A percentile compares a stretch with the other conserved stretches of the same genome.
Conservation (phyloP, 1,140 invertebrate genomes). For the Lycorma delicatula region DNA sequence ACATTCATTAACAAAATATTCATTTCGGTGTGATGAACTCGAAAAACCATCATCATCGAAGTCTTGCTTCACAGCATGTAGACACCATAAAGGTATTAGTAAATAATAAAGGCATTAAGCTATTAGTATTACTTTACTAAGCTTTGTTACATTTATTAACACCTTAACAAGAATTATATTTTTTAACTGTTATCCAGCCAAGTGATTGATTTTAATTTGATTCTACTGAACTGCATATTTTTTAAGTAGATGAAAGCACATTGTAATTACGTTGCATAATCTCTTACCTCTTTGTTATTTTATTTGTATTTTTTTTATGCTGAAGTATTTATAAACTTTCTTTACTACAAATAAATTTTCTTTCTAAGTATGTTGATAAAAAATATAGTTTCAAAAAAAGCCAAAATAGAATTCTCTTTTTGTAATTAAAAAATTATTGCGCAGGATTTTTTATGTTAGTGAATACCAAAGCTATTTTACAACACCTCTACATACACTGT, state of each 20-base stretch:
- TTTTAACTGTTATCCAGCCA: background rate
- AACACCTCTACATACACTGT: too few relatives aligned
- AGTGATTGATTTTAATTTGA: background rate
- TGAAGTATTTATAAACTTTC: too few relatives aligned
- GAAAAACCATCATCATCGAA: constrained; percentile 22
- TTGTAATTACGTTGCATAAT: background rate
- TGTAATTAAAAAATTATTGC: too few relatives aligned
- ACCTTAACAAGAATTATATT: background rate
- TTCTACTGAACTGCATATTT: background rate
- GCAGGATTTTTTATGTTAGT: too few relatives aligned
- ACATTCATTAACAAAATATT: constrained; percentile 8
- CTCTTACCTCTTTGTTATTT: too few relatives aligned
- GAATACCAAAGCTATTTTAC: too few relatives aligned
- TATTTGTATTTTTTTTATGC: too few relatives aligned
- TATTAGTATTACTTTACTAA: background rate
- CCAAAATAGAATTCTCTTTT: too few relatives aligned
- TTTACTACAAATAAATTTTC: too few relatives aligned
- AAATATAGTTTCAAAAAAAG: too few relatives aligned
- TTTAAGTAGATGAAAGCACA: background rate
- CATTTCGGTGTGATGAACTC: constrained; percentile 13
- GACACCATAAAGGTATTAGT: constrained; percentile 29
- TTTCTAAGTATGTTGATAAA: too few relatives aligned
- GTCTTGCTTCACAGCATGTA: constrained; percentile 25
- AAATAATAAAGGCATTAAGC: too few relatives aligned
- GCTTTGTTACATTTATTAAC: background rate